These are phyloP conservation scores for Nipponacmea schrenckii DNA, from an alignment of 2,888 invertebrate genomes.

Conservation along the genomic window DNA sequence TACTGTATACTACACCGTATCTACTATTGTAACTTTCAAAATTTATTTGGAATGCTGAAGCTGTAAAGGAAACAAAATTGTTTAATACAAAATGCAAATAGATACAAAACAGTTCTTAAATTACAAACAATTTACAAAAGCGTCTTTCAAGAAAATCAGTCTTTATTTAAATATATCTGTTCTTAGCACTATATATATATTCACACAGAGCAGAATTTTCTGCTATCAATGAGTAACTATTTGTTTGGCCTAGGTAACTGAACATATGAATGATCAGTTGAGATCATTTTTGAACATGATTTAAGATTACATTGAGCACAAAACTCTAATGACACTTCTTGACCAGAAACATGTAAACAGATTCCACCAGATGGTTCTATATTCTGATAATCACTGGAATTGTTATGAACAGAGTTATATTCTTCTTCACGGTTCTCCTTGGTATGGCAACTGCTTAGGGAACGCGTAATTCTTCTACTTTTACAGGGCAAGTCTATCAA, in stretches of 20 bases:
- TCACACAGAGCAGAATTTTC: too few species aligned
- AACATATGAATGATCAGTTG: not conserved
- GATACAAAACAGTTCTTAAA: not conserved
- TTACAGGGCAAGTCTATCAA: not conserved
- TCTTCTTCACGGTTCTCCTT: not conserved
- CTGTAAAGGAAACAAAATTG: constrained; percentile 2
- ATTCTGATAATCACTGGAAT: not conserved
- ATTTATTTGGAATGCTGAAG: not conserved
- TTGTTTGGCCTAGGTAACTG: not conserved
- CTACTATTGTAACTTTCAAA: not conserved
- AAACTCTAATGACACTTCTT: not conserved
- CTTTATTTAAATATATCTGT: too few species aligned
- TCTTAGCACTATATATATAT: too few species aligned
- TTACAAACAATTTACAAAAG: not conserved
- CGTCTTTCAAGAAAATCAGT: too few species aligned
- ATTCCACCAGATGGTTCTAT: not conserved
- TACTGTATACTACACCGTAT: constrained; percentile 3
- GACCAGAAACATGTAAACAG: not conserved
- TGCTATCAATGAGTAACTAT: too few species aligned
- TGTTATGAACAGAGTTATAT: not conserved
- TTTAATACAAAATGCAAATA: not conserved
- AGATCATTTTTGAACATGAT: not conserved
- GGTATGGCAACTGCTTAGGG: not conserved
- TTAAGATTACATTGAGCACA: not conserved
- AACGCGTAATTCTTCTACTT: not conserved